Evolutionary conservation across 2,888 invertebrate species (phyloP), one percentile per base, ranked within the genome.

Genomic region (Strigamia transsilvanica): DNA sequence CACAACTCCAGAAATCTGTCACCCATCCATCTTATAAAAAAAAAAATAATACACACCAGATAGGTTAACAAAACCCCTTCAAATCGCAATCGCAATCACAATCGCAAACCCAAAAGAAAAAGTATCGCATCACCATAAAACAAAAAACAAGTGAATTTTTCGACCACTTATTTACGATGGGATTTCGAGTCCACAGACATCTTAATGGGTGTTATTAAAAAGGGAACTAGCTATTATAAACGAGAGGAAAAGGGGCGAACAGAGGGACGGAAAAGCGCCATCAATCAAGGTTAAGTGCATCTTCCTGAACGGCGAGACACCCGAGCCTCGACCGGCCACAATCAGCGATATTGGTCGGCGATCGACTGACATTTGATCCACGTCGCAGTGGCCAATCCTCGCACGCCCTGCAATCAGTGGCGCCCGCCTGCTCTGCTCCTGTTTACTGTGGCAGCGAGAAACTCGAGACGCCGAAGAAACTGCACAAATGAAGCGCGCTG

Each of bases 261-360:
- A 23, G 61, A 18, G 23, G 2, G 23, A 61, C 61, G 61, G 61
- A 61, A 61, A 61, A 61, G 23, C 21, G 23, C 61, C 61, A 61
- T 61, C 61, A 61, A 61, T 61, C 61, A 61, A 61, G 61, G 61
- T 21, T 61, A 61, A 61, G 61, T 61, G 61, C 61, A 61, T 61
- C 61, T 21, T 61, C 61, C 61, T 61, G 61, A 18, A 18, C 61
- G 61, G 61, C 61, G 61, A 61, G 61, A 61, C 61, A 61, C 61
- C 61, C 61, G 61, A 61, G 61, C 61, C 61, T 18, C 61, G 61
- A 61, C 61, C 61, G 23, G 61, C 61, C 61, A 61, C 61, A 61
- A 61, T 61, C 61, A 61, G 61, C 61, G 61, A 61, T 61, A 61
- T 61, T 61, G 61, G 61, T 61, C 61, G 61, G 61, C 61, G 61